These are phyloP conservation scores for Melanerpes aurifrons DNA, from an alignment of 2,113 vertebrate species.

Conservation along the genomic window DNA sequence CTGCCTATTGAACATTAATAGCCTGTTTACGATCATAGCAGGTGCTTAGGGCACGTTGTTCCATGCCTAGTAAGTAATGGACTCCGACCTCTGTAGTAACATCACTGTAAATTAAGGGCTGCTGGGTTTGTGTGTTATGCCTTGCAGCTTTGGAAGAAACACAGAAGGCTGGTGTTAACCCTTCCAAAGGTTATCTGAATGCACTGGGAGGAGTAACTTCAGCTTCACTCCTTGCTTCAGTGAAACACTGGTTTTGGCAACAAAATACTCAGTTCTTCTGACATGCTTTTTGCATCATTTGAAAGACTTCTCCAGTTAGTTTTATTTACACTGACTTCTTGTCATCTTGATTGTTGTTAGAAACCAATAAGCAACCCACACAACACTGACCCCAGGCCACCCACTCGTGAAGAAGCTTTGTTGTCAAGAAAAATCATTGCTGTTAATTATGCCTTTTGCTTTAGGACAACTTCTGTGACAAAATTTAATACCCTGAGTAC, in stretches of 20 bases:
- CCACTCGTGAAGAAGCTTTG: background rate
- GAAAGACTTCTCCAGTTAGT: background rate
- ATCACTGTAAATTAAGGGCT: background rate
- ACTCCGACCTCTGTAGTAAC: background rate
- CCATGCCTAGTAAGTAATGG: background rate
- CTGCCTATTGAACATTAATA: no score
- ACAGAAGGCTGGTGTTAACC: background rate
- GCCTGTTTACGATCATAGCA: no score
- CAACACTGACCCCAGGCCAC: no score
- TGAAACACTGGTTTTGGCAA: background rate
- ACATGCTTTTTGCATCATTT: background rate
- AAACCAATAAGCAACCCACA: background rate
- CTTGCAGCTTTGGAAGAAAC: background rate
- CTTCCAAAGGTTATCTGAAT: background rate
- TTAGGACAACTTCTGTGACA: background rate
- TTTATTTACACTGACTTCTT: background rate
- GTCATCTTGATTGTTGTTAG: background rate
- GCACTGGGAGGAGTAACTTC: background rate
- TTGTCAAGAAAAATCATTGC: background rate
- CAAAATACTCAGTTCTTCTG: background rate
- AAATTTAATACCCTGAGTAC: background rate
- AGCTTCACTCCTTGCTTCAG: background rate
- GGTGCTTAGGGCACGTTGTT: background rate
- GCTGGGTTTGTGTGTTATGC: background rate
- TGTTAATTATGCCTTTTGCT: background rate